Conservation (phyloP, 2,113 vertebrate species). For the Opisthocomus hoazin region DNA sequence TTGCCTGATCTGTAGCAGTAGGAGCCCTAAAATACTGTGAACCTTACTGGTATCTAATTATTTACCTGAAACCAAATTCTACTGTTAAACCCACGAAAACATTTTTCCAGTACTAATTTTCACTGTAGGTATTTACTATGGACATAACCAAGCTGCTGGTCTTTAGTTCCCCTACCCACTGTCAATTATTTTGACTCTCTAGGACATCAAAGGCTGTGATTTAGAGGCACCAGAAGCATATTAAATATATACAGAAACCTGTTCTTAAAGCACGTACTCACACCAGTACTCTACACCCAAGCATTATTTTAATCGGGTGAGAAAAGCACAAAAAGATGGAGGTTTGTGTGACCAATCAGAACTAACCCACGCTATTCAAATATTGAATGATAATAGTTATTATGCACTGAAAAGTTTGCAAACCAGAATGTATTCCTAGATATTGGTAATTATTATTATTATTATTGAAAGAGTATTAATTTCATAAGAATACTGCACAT, state of each 20-base stretch:
- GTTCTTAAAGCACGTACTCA: background rate
- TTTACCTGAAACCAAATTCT: background rate
- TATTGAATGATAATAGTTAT: background rate
- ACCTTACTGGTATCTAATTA: background rate
- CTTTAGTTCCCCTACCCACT: background rate
- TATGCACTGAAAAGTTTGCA: background rate
- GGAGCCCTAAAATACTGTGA: background rate
- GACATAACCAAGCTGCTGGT: background rate
- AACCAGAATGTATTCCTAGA: background rate
- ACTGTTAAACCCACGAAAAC: background rate
- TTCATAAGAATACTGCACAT: background rate
- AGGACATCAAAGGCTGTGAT: background rate
- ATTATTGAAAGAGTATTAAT: background rate
- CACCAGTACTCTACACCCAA: background rate
- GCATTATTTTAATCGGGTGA: background rate
- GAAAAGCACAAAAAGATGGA: background rate
- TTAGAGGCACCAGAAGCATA: background rate
- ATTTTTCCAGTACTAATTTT: background rate
- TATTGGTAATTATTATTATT: background rate
- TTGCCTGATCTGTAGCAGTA: background rate
- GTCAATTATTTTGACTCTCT: background rate
- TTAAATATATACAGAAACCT: background rate
- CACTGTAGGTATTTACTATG: background rate
- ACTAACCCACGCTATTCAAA: background rate
- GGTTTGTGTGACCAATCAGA: background rate